These are phyloP conservation scores for Heteropelma amictum DNA, from an alignment of 2,888 invertebrate genomes.

Conservation along the genomic window DNA sequence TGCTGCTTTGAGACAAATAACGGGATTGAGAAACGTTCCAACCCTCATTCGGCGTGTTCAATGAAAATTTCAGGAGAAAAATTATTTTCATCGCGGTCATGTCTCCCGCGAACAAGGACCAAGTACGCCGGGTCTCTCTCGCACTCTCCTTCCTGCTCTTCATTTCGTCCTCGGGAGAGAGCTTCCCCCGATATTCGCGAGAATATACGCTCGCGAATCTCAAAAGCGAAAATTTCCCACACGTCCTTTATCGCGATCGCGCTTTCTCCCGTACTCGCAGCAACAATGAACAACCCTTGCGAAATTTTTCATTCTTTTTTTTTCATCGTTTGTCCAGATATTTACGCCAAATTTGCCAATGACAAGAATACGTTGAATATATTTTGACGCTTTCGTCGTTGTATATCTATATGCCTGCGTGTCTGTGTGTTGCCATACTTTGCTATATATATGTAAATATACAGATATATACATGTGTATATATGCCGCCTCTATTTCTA, in stretches of 20 bases:
- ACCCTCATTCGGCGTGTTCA: not conserved
- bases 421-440: too few relatives aligned
- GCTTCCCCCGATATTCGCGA: constrained; percentile 53
- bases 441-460: not conserved
- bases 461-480: not conserved
- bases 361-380: constrained; percentile 33
- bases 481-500: too few relatives aligned
- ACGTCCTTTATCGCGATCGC: constrained; percentile 40
- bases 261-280: not conserved
- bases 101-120: constrained; percentile 42
- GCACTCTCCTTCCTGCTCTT: constrained; percentile 21
- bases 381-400: constrained; percentile 48
- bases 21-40: not conserved
- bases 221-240: constrained; percentile 49
- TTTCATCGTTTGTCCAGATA: not conserved
- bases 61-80: not conserved
- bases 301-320: constrained; percentile 60
- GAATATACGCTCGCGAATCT: constrained; percentile 54
- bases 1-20: not conserved
- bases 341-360: not conserved
- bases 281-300: not conserved
- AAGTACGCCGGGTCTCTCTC: constrained; percentile 50
- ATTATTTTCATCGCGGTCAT: constrained; percentile 33
- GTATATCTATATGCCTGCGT: too few relatives aligned
- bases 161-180: constrained; percentile 44